Evolutionary conservation across 2,797 vertebrate species (phyloP).

Genomic region (Sciurus vulgaris): DNA sequence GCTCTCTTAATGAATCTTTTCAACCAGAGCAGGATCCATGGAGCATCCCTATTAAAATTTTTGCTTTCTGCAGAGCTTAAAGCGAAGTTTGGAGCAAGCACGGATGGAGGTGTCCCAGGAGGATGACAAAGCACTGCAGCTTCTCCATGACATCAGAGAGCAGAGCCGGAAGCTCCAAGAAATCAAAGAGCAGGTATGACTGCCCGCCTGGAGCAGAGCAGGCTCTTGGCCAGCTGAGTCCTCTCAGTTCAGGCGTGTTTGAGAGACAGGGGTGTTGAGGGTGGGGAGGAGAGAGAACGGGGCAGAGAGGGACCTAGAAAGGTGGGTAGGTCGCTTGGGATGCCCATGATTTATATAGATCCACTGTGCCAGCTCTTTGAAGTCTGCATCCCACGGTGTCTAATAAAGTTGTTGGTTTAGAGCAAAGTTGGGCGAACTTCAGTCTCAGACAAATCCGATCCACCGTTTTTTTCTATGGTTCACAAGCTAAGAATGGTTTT

Average conservation of each 20-base stretch:
- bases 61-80: conserved; percentile 95
- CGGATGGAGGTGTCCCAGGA: conserved; percentile 99
- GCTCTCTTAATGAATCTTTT: conserved; percentile 82
- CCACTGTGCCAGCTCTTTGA: neutral
- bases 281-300: too few species aligned
- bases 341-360: conserved; percentile 9
- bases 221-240: neutral
- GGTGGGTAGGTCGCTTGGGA: conserved; percentile 40
- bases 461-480: neutral
- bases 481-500: neutral
- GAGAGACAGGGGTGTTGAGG: neutral
- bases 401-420: neutral
- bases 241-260: neutral
- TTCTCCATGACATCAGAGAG: conserved; percentile 98
- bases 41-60: conserved; percentile 86
- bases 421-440: neutral
- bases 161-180: conserved; percentile 99
- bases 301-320: neutral
- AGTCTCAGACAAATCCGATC: neutral
- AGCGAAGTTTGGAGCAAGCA: conserved; percentile 99
- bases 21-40: conserved; percentile 72
- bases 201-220: conserved; percentile 58
- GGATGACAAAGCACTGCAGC: conserved; percentile 98
- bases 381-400: neutral
- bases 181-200: conserved; percentile 98